phyloP scores from a whole-genome alignment of 1,140 invertebrate species.

The Aphelinus atriplicis region DNA sequence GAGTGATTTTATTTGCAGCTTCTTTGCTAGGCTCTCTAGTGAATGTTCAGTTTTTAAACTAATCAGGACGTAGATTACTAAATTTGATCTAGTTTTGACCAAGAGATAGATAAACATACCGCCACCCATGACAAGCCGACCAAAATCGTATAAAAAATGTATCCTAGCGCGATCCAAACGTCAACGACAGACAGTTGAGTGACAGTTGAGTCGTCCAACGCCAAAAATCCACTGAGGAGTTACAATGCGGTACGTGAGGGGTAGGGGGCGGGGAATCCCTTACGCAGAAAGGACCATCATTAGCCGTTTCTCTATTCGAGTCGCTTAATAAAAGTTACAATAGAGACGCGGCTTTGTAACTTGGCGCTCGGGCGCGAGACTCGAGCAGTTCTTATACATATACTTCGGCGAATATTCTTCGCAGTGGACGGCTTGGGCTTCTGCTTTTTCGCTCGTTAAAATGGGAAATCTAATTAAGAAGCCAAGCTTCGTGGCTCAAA shows the following conservation, averaged over 20 bases:
- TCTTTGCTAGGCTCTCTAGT: too few species aligned
- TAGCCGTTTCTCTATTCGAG: background rate
- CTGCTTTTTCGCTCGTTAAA: conserved; percentile 8
- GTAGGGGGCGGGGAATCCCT: too few species aligned
- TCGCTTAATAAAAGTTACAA: conserved; percentile 23
- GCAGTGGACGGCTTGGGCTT: background rate
- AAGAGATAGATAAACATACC: too few species aligned
- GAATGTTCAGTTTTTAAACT: too few species aligned
- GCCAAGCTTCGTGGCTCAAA: background rate
- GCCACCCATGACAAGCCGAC: too few species aligned
- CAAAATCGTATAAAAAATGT: too few species aligned
- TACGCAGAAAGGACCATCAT: too few species aligned
- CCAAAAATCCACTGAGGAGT: background rate
- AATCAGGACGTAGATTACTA: too few species aligned
- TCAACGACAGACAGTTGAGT: background rate
- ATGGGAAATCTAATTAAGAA: conserved; percentile 27
- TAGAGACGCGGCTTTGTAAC: conserved; percentile 18
- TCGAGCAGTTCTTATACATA: conserved; percentile 13
- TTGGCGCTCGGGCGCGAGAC: background rate
- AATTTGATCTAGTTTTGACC: too few species aligned
- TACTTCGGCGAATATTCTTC: conserved; percentile 13
- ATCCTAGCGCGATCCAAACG: too few species aligned
- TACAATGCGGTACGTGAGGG: too few species aligned
- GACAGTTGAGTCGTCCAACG: background rate
- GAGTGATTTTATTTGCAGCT: too few species aligned